Base-by-base conservation (phyloP, 2,797 vertebrate genomes). In the Dendrocincla tyrannina region DNA sequence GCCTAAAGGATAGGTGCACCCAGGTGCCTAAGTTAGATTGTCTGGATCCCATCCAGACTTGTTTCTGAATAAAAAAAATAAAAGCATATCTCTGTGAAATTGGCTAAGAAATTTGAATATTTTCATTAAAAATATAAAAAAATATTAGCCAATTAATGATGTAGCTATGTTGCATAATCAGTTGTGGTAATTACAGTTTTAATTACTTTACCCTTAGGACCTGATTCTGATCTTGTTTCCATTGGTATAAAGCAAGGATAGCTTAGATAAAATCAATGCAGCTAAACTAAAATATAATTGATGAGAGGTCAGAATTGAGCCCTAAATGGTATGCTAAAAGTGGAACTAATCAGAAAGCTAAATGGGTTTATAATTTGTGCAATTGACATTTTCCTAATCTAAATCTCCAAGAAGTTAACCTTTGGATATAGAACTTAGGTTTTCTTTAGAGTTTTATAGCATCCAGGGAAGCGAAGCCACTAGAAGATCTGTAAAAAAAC, bases 311-410 rank as follows among this genome's bases (percentile, higher is more conserved):
- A 95, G 88, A 94, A 86, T 49, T 56, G 47, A 83, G 59, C 52
- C 92, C 49, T 93, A 94, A 87, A 89, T 88, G 46, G 20, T 92
- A 86, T 66, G 52, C 89, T 94, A 82, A 95, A 96, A 95, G 92
- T 83, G 50, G 83, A 95, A 97, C 92, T 95, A 97, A 96, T 96
- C 92, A 93, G 94, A 97, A 96, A 96, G 90, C 96, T 95, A 97
- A 97, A 98, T 97, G 96, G 97, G 95, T 98, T 98, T 98, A 97
- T 98, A 96, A 98, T 97, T 96, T 93, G 86, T 66, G 88, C 89
- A 94, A 66, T 88, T 98, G 98, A 98, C 98, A 96, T 97, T 98
- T 98, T 98, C 76, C 0, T 88, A 90, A 88, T 96, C 68, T 93
- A 64, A 77, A 89, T 91, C 85, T 95, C 41, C 97, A 97, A 97